phyloP scores from a whole-genome alignment of 1,140 invertebrate genomes.

The Apis laboriosa region DNA sequence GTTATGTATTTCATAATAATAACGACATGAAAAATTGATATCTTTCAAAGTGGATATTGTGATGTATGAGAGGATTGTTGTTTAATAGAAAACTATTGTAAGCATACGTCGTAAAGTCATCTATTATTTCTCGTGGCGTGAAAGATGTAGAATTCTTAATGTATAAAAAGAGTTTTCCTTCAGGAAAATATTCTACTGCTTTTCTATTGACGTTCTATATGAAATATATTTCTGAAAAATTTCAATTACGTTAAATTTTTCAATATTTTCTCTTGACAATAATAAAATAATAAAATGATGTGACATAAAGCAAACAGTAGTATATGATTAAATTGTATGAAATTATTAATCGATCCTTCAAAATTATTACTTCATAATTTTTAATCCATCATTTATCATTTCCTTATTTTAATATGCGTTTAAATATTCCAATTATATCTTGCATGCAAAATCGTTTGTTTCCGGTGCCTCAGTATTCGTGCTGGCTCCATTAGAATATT shows the following conservation, averaged over 20 bases:
- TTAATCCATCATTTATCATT: no score
- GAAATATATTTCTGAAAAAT: neutral
- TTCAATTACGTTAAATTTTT: neutral
- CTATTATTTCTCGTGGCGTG: neutral
- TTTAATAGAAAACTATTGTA: neutral
- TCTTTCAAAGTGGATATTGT: neutral
- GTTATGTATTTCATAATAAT: no score
- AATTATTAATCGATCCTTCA: no score
- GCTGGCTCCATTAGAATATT: conserved; percentile 14
- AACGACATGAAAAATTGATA: neutral
- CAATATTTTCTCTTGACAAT: neutral
- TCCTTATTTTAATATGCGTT: neutral
- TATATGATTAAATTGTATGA: no score
- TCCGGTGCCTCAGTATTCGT: neutral
- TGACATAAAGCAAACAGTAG: neutral
- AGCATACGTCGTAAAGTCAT: neutral
- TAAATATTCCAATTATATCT: neutral
- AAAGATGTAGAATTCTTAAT: conserved; percentile 6
- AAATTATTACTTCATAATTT: no score
- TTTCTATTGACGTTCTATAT: no score
- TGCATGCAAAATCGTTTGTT: neutral
- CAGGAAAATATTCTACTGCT: neutral
- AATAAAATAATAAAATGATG: no score
- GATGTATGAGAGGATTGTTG: conserved; percentile 1
- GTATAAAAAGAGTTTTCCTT: neutral